phyloP scores from a whole-genome alignment of 2,888 invertebrate species.

The Deilephila porcellus region DNA sequence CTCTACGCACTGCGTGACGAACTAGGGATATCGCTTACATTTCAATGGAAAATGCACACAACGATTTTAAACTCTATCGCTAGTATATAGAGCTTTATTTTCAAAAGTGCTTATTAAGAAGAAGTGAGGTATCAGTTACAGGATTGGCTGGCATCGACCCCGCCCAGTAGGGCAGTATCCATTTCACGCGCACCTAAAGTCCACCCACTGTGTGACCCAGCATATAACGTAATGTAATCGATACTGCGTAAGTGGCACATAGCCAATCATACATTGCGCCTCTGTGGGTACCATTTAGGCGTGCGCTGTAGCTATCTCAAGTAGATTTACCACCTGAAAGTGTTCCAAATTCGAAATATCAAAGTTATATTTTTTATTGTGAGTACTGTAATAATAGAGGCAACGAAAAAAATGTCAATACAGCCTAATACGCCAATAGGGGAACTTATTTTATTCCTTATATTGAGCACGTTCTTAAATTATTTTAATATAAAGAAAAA shows the following conservation, averaged over 20 bases:
- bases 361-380: background rate
- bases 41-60: constrained; percentile 40
- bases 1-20: constrained; percentile 49
- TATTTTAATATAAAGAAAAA: too few species aligned
- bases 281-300: constrained; percentile 30
- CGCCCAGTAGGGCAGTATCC: constrained; percentile 79
- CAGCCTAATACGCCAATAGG: background rate
- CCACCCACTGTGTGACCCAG: constrained; percentile 63
- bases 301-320: constrained; percentile 18
- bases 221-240: constrained; percentile 58
- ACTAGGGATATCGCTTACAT: constrained; percentile 81
- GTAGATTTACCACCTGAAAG: background rate
- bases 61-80: constrained; percentile 45
- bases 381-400: too few species aligned
- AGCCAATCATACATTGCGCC: constrained; percentile 48
- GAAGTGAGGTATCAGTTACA: constrained; percentile 83
- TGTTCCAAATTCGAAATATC: constrained; percentile 8
- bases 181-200: constrained; percentile 75
- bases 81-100: constrained; percentile 41
- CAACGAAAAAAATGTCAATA: background rate
- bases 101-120: constrained; percentile 54
- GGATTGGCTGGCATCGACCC: constrained; percentile 78
- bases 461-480: too few species aligned
- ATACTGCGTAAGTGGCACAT: constrained; percentile 53
- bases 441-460: too few species aligned